Base-by-base conservation (phyloP, 2,113 vertebrate genomes). In the Chionis minor region DNA sequence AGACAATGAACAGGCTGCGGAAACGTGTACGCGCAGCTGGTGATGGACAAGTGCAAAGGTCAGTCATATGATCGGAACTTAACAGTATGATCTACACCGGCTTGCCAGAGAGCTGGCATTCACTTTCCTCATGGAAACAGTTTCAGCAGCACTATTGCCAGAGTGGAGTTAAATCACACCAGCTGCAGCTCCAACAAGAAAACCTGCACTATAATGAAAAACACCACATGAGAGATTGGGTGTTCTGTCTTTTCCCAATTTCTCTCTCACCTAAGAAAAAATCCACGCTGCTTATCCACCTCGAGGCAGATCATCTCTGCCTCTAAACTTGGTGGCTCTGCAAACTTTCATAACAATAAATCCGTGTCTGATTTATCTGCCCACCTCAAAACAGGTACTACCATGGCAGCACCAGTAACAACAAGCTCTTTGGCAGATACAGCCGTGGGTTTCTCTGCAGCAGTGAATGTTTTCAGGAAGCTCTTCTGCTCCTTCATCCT, bases 391-490 rank as follows among this genome's bases (percentile, higher is more conserved):
- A 16, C 28, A 35, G 54, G 54, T 5, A 59, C 63, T 18, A 9
- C 63, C 7, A 3, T 1, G 40, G 47, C 54, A 58, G 72, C 77
- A 8, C 67, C 2, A 6, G 11, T 23, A 8, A 23, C 0, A 2
- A 33, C 19, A 62, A 81, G 77, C n/a, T 22, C 62, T 54, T 9
- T 0, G 0, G 15, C 70, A 55, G 49, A 9, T 9, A n/a, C 30
- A 40, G 45, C 35, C 15, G 0, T 0, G 0, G 5, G 35, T 55
- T 81, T 14, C 51, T 66, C 81, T 40, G 58, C 49, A 72, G 7
- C 52, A n/a, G 26, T 1, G 32, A 86, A 32, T 21, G 45, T 32
- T 62, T 42, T 24, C 45, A 15, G 8, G 4, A 47, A 82, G n/a
- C 19, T 75, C 16, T 62, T 49, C 62, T 51, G 32, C 56, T 21